A percentile compares a stretch with the other conserved stretches of the same genome.
Conservation (phyloP, 2,113 vertebrate species). For the Aptenodytes patagonicus region DNA sequence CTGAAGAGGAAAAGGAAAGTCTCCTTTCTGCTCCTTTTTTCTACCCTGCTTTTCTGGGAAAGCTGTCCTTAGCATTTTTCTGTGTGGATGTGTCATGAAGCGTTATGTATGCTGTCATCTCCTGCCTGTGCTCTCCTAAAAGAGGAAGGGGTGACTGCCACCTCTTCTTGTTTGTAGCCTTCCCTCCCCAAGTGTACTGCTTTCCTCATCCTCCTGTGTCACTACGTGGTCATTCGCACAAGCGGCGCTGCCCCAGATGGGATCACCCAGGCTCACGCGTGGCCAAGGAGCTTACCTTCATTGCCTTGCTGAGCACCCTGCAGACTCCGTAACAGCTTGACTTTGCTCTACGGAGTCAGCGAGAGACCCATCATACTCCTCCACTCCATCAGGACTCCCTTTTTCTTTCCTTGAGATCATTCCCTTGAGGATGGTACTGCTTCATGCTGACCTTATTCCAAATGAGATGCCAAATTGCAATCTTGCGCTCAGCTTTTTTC, state of each 20-base stretch:
- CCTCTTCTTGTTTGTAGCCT: neutral
- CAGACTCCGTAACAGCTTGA: neutral
- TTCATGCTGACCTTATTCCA: neutral
- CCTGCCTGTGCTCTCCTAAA: neutral
- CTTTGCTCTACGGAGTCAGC: accelerated
- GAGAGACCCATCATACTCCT: neutral
- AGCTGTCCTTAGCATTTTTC: neutral
- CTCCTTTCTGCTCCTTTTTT: neutral
- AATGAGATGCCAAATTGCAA: neutral
- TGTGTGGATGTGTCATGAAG: neutral
- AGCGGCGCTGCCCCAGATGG: neutral
- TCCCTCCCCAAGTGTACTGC: accelerated
- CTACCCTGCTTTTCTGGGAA: neutral
- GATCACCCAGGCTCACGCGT: neutral
- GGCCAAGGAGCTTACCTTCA: neutral
- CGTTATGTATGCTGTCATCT: neutral
- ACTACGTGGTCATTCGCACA: neutral
- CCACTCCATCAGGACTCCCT: neutral
- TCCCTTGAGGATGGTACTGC: neutral
- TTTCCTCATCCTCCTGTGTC: neutral
- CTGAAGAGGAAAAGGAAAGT: neutral
- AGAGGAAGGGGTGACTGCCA: neutral
- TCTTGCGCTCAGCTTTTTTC: neutral
- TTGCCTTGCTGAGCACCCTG: neutral
- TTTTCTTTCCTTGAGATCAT: neutral